Evolutionary conservation across 2,888 invertebrate species (phyloP), one percentile per base, ranked within the genome.

Genomic region (Eupithecia exiguata): DNA sequence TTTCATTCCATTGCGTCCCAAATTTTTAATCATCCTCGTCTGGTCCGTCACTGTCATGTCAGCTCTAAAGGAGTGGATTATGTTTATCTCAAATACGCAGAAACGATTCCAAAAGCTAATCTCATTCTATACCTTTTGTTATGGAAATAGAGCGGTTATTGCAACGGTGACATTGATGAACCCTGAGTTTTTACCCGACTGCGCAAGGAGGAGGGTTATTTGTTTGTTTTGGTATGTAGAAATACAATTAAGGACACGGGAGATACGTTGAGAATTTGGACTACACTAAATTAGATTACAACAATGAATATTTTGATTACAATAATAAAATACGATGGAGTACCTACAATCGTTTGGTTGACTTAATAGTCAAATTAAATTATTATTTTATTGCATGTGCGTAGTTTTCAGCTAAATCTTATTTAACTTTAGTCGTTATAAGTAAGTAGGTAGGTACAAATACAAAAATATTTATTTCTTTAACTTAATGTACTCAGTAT

Each of bases 1-100:
- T 66, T 66, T 40, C 66, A 66, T 66, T 38, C 40, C 40, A 66
- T 66, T 38, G 38, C 66, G 21, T 40, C 40, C 21, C 40, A 40
- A 66, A 66, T 66, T 66, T 65, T 43, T 40, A 66, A 66, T 66
- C 66, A 66, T n/a, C 25, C 49, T 53, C 40, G 14, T n/a, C 7
- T 40, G 21, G 40, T 21, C 25, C 63, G 12, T 65, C 63, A 36
- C 63, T 65, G 66, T 66, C 66, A 40, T 9, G n/a, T 40, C 38
- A 38, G n/a, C 21, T 58, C 3, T 58, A 25, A 12, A 58, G 14
- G 58, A 58, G 58, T n/a, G 66, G 66, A 40, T 66, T 38, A 40
- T 10, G 21, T n/a, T 65, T 65, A 65, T 49, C 35, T 38, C 9
- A 62, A 62, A 36, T 35, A 62, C 62, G 62, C 62, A 62, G 62